Evolutionary conservation across 2,888 invertebrate genomes (phyloP).

Genomic region (Xestobium rufovillosum): DNA sequence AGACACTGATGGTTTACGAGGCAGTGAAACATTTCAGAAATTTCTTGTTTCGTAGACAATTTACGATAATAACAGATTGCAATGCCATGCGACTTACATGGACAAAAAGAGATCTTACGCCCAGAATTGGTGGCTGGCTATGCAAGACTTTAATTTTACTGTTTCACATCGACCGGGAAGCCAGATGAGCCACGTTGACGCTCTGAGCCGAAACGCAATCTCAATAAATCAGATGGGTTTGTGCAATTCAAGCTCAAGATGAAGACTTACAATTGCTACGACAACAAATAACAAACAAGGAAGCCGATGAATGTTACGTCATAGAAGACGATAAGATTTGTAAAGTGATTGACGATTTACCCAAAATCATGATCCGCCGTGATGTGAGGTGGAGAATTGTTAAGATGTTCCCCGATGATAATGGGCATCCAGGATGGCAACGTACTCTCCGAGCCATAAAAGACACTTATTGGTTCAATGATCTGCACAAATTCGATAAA

Average conservation of each 20-base stretch:
- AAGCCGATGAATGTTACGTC: slow-evolving; percentile 2
- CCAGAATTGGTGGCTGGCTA: slow-evolving; percentile 12
- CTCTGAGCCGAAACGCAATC: slow-evolving; percentile 21
- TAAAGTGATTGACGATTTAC: background rate
- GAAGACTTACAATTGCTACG: slow-evolving; percentile 5
- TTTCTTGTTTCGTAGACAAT: background rate
- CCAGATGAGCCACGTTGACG: slow-evolving; percentile 27
- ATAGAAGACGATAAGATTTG: slow-evolving; percentile 7
- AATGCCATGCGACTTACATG: slow-evolving; percentile 11
- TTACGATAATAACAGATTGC: slow-evolving; percentile 5
- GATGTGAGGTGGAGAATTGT: slow-evolving; percentile 11
- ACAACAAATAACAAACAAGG: slow-evolving; percentile 5
- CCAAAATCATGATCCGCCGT: slow-evolving; percentile 11
- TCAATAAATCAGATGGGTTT: slow-evolving; percentile 9
- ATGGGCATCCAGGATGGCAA: slow-evolving; percentile 27
- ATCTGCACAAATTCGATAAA: slow-evolving; percentile 8
- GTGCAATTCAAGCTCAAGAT: slow-evolving; percentile 9
- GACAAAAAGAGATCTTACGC: slow-evolving; percentile 10
- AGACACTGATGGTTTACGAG: background rate
- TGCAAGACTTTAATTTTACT: slow-evolving; percentile 26
- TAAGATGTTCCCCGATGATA: slow-evolving; percentile 23
- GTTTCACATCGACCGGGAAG: slow-evolving; percentile 25
- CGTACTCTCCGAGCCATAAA: slow-evolving; percentile 20
- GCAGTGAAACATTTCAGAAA: background rate
- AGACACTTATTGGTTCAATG: slow-evolving; percentile 12